Evolutionary conservation across 2,888 invertebrate species (phyloP).

Genomic region (Saturnia japonica): DNA sequence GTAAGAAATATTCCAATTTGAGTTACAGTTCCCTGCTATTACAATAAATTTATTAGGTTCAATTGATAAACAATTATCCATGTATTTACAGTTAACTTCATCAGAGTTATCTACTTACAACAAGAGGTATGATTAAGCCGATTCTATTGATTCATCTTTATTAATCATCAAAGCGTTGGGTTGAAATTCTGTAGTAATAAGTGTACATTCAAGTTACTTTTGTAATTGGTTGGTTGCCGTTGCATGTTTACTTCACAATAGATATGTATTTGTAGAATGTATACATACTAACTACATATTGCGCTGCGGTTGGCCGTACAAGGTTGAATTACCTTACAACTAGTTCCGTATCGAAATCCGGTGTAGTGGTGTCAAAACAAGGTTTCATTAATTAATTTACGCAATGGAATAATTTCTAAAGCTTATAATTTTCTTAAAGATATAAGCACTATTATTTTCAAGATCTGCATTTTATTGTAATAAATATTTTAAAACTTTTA

Average conservation of each 20-base stretch:
- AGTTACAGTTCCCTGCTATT: no score
- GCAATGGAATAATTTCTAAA: neutral
- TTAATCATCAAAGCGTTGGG: neutral
- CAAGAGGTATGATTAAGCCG: neutral
- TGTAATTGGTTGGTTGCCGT: neutral
- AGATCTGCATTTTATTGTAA: neutral
- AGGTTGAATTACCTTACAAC: slow-evolving; percentile 9
- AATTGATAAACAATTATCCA: no score
- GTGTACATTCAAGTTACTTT: neutral
- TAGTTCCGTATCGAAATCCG: slow-evolving; percentile 12
- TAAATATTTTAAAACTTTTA: neutral
- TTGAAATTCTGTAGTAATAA: neutral
- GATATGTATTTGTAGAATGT: neutral
- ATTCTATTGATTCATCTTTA: neutral
- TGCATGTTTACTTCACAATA: neutral
- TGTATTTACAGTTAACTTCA: no score
- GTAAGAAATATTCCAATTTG: neutral
- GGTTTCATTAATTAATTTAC: neutral
- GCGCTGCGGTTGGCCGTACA: slow-evolving; percentile 4
- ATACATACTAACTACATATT: neutral
- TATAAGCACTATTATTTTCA: neutral
- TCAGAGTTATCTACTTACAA: neutral
- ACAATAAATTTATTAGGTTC: no score
- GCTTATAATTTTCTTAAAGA: neutral
- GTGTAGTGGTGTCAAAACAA: slow-evolving; percentile 4